Evolutionary conservation across 1,140 invertebrate genomes (phyloP), one percentile per base, ranked within the genome.

Genomic region (Cheumatopsyche charites): DNA sequence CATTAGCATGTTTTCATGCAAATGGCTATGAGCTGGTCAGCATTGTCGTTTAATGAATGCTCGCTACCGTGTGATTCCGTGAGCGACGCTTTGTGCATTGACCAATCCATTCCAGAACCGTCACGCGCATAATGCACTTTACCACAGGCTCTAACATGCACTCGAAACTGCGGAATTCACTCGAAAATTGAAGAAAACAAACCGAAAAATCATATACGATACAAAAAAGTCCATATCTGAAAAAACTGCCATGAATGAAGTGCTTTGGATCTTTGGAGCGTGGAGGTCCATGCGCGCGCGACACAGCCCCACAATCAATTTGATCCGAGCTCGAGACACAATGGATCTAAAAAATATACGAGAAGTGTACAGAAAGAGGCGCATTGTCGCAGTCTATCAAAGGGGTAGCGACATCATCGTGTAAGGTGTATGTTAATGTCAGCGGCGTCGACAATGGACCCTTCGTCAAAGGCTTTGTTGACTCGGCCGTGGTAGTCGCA

Each of bases 41-140:
- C 9, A 47, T 68, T 43, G 42, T 49, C 13, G 47, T 21, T 45
- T 68, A 68, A 68, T 68, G 66, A 68, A 68, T 68, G 66, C 66
- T 68, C 66, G 66, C 66, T 68, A 68, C 66, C 66, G 66, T 68
- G 66, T 68, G 66, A 68, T 68, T 68, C 66, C 66, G 43, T 68
- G 66, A 68, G 15, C 66, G 66, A 52, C 25, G 66, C 66, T 68
- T 68, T 68, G 66, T 68, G 26, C 58, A 15, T 41, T 67, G 15
- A 42, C 29, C 42, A 47, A 43, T 43, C 41, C 65, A 43, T 67
- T 67, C 36, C 6, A 52, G 26, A 58, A 58, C 66, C 49, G 15
- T 21, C 66, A 45, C 42, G 25, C 45, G 42, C 41, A 23, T 26
- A 45, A 45, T 17, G 4, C 43, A 26, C 36, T 19, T 21, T 13